Conservation (phyloP, 1,140 invertebrate genomes). For the Batillaria attramentaria region DNA sequence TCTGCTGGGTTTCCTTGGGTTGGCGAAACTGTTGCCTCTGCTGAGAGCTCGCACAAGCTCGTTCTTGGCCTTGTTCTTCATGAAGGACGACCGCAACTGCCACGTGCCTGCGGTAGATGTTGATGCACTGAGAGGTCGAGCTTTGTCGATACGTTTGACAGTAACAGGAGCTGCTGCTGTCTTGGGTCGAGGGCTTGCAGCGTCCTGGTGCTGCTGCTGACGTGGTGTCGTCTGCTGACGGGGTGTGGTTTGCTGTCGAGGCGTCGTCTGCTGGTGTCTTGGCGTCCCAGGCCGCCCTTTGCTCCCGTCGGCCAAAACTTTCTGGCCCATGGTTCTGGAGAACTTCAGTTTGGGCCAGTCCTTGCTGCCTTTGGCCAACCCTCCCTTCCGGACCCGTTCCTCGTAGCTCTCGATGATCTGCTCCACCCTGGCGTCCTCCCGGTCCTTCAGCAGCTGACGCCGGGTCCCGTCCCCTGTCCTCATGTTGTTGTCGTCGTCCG, state of each 20-base stretch:
- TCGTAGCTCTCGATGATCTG: constrained; percentile 40
- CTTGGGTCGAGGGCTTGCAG: constrained; percentile 27
- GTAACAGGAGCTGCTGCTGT: background rate
- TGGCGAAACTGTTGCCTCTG: constrained; percentile 30
- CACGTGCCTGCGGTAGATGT: constrained; percentile 8
- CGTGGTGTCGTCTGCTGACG: too few relatives aligned
- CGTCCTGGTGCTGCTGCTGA: background rate
- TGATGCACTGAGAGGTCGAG: constrained; percentile 14
- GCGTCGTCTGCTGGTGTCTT: too few relatives aligned
- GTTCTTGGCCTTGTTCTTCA: constrained; percentile 50
- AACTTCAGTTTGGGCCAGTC: constrained; percentile 32
- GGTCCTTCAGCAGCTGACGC: constrained; percentile 32
- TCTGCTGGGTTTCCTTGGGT: background rate
- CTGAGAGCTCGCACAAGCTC: constrained; percentile 51
- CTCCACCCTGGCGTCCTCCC: constrained; percentile 36
- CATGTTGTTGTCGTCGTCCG: constrained; percentile 22
- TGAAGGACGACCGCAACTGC: constrained; percentile 34
- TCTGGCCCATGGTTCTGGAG: constrained; percentile 12
- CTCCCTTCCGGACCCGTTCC: constrained; percentile 32
- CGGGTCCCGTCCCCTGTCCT: background rate
- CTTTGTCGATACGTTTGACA: constrained; percentile 15
- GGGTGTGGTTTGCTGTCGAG: background rate
- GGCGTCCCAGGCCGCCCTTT: constrained; percentile 5
- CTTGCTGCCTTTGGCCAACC: background rate
- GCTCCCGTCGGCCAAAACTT: background rate